phyloP scores from a whole-genome alignment of 2,797 vertebrate species.

The Antennarius maculatus region DNA sequence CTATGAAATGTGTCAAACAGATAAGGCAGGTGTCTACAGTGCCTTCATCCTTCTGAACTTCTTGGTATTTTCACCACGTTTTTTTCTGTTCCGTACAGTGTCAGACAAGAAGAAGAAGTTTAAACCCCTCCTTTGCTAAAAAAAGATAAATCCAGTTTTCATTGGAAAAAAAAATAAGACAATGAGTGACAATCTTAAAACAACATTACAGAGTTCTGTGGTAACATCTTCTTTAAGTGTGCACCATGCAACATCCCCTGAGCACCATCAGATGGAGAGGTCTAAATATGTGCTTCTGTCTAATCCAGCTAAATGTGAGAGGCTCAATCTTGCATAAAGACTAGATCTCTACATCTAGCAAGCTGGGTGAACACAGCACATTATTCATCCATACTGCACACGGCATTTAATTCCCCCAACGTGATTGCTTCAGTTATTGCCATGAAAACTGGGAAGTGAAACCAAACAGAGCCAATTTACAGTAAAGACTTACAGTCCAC shows the following conservation, averaged over 20 bases:
- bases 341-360: conserved; percentile 57
- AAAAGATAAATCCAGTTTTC: not conserved
- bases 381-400: conserved; percentile 55
- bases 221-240: conserved; percentile 33
- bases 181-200: not conserved
- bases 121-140: not conserved
- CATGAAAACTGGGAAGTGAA: conserved; percentile 49
- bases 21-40: no score
- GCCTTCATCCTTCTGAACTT: not conserved
- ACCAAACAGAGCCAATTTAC: conserved; percentile 47
- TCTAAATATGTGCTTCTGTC: conserved; percentile 18
- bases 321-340: conserved; percentile 52
- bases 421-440: conserved; percentile 49
- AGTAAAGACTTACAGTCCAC: conserved; percentile 44
- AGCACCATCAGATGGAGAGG: conserved; percentile 31
- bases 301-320: conserved; percentile 47
- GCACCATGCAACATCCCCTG: conserved; percentile 26
- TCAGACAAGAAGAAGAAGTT: not conserved
- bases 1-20: no score
- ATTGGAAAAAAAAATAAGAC: not conserved
- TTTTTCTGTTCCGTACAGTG: no score
- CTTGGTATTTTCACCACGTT: not conserved
- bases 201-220: conserved; percentile 41
- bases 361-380: conserved; percentile 48
- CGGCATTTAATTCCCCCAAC: conserved; percentile 41